Evolutionary conservation across 2,888 invertebrate species (phyloP), one percentile per base, ranked within the genome.

Genomic region (Bhutanitis thaidina): DNA sequence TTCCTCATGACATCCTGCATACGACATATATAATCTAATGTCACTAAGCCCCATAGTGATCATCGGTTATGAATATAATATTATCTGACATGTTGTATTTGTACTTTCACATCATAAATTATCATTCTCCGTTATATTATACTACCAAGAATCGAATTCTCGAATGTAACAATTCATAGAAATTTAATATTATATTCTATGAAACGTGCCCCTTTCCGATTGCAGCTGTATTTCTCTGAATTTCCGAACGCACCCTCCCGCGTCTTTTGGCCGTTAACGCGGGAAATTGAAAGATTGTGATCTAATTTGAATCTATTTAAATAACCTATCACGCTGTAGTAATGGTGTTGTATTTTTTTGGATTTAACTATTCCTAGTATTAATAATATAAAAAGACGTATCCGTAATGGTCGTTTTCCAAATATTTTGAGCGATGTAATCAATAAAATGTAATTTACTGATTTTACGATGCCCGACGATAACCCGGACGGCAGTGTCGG

Each of bases 191-290:
- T 35, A 20, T 20, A 20, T 51, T 49, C 40, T 15, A 15, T 35
- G 35, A 49, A 41, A 30, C 29, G 12, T 14, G 53, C 36, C 50
- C 53, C 49, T 29, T 13, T 27, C 13, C 10, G 27, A 35, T n/a
- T 44, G 47, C 43, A 63, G 61, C 58, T 56, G 61, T 64, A 62
- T 61, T 69, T 56, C 59, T 61, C 58, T 65, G 38, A 55, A 51
- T 59, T 62, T 59, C 49, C 50, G 54, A 65, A 61, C 59, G 59
- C 57, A 55, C 58, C 64, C 68, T 60, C 58, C 53, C 56, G 59
- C 59, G 58, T 54, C 56, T 58, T 60, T 55, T 52, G 49, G n/a
- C 49, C 48, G 30, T 35, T 20, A 29, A 15, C 13, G 37, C 45
- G 54, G 46, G 16, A 44, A 43, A 39, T 27, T 39, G 9, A 38